Conservation (phyloP, 2,113 vertebrate genomes). For the Pollimyrus isidori region DNA sequence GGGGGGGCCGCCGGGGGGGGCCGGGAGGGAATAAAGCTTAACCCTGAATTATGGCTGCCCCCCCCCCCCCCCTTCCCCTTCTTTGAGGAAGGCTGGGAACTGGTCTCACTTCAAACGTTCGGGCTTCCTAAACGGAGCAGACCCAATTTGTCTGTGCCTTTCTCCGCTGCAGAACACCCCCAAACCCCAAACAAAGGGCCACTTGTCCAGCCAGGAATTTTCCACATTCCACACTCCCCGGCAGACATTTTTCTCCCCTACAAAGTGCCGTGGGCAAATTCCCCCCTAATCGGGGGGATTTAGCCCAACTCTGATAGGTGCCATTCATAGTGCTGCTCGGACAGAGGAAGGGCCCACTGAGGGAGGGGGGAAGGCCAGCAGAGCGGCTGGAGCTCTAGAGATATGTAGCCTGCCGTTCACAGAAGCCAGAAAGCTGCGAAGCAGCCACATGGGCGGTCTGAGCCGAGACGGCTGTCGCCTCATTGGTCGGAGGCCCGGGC, state of each 20-base stretch:
- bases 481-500: not conserved
- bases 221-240: slow-evolving; percentile 85
- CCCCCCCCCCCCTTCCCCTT: slow-evolving; percentile 9
- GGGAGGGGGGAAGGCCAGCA: slow-evolving; percentile 59
- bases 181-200: slow-evolving; percentile 79
- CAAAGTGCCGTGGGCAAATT: slow-evolving; percentile 90
- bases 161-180: slow-evolving; percentile 82
- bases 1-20: too few species aligned
- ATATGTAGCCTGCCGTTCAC: slow-evolving; percentile 29
- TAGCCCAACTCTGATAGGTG: slow-evolving; percentile 83
- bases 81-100: slow-evolving; percentile 53
- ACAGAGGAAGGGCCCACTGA: slow-evolving; percentile 64
- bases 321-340: slow-evolving; percentile 81
- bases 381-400: slow-evolving; percentile 45
- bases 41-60: slow-evolving; percentile 38
- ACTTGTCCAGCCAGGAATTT: slow-evolving; percentile 93
- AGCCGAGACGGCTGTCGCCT: not conserved
- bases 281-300: slow-evolving; percentile 86
- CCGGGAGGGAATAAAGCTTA: slow-evolving; percentile 35
- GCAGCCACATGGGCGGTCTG: not conserved
- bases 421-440: not conserved
- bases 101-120: slow-evolving; percentile 77
- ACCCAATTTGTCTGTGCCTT: slow-evolving; percentile 84
- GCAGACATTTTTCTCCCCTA: slow-evolving; percentile 91
- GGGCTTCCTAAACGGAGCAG: slow-evolving; percentile 61